Conservation (phyloP, 2,888 invertebrate genomes). For the Globia sparganii region DNA sequence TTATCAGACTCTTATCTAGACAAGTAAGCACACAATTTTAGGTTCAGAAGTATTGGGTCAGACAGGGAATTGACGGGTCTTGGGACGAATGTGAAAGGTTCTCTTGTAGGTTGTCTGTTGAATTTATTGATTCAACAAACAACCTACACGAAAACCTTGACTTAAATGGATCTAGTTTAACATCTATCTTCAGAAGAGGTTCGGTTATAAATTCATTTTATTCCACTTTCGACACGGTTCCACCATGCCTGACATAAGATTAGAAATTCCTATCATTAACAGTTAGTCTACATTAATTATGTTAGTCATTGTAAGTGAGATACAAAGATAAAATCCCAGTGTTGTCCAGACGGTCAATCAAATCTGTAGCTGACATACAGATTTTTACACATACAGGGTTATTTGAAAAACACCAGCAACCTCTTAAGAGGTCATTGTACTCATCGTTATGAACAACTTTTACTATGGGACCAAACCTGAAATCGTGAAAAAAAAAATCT, state of each 20-base stretch:
- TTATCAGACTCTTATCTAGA: constrained; percentile 49
- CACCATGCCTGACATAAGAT: neutral
- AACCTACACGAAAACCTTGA: too few species aligned
- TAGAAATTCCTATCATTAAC: neutral
- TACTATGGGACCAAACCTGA: too few species aligned
- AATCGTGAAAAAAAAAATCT: too few species aligned
- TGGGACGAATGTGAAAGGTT: constrained; percentile 8
- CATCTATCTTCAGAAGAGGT: neutral
- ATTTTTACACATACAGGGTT: too few species aligned
- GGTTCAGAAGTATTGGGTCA: constrained; percentile 30
- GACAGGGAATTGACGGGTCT: constrained; percentile 19
- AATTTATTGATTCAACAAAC: constrained; percentile 1
- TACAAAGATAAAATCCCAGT: neutral
- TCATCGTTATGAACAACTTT: too few species aligned
- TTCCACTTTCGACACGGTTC: neutral
- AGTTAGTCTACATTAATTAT: neutral
- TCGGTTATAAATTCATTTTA: neutral
- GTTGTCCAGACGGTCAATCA: too few species aligned
- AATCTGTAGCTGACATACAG: neutral
- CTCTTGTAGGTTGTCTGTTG: constrained; percentile 19
- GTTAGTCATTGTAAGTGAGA: too few species aligned
- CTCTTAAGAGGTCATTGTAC: too few species aligned
- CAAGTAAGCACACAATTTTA: constrained; percentile 25
- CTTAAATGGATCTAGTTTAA: constrained; percentile 13
- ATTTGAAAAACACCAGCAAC: too few species aligned